Evolutionary conservation across 2,888 invertebrate genomes (phyloP).

Genomic region (Sinelater perroti): DNA sequence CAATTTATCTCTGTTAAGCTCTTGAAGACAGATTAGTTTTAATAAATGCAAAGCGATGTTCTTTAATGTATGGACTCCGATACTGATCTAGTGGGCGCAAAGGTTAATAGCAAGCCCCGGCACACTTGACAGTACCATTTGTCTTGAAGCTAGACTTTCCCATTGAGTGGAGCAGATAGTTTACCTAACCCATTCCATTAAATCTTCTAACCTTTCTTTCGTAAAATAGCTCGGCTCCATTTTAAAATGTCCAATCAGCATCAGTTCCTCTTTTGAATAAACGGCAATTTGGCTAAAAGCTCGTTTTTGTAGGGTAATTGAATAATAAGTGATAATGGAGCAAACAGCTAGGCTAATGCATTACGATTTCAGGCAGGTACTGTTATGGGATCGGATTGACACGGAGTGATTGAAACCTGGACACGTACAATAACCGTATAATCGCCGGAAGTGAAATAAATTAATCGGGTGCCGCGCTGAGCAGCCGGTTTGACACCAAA

Average conservation of each 20-base stretch:
- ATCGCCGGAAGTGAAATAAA: conserved; percentile 39
- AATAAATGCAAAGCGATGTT: background rate
- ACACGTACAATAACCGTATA: conserved; percentile 32
- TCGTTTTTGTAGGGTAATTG: background rate
- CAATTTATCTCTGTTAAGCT: too few species aligned
- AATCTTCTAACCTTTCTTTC: too few species aligned
- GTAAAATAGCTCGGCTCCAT: too few species aligned
- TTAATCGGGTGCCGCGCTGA: conserved; percentile 38
- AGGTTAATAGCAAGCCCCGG: conserved; percentile 7
- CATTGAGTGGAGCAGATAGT: conserved; percentile 7
- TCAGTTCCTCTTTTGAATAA: too few species aligned
- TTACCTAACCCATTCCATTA: conserved; percentile 4
- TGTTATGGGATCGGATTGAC: conserved; percentile 8
- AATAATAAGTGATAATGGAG: background rate
- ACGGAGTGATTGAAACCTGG: conserved; percentile 14
- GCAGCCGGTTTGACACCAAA: conserved; percentile 21
- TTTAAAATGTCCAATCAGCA: too few species aligned
- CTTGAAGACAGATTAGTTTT: too few species aligned
- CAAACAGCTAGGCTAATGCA: background rate
- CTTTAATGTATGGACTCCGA: background rate
- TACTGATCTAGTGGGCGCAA: conserved; percentile 1
- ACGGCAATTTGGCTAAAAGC: background rate
- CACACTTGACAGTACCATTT: conserved; percentile 7
- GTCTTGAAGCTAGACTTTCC: conserved; percentile 4
- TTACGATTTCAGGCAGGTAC: too few species aligned